phyloP scores from a whole-genome alignment of 2,888 invertebrate genomes.

The Leptinotarsa peninsularis region DNA sequence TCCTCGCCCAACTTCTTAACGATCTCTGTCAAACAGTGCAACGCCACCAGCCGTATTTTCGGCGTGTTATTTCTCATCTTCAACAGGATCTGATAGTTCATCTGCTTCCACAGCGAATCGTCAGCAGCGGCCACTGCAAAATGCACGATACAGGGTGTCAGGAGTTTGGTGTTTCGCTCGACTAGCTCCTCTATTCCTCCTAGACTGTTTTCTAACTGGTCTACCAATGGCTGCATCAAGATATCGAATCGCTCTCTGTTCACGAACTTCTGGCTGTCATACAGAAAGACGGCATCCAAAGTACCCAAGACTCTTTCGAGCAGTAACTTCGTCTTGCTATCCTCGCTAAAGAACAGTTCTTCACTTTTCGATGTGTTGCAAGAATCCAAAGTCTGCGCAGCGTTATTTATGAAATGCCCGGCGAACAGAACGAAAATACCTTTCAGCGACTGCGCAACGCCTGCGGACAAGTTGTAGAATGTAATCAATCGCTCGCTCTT shows the following conservation, averaged over 20 bases:
- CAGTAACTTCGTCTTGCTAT: conserved; percentile 72
- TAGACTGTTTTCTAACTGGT: conserved; percentile 85
- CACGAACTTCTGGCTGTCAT: conserved; percentile 86
- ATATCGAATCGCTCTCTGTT: conserved; percentile 87
- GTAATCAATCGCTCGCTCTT: conserved; percentile 79
- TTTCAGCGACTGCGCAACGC: conserved; percentile 84
- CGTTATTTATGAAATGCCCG: conserved; percentile 84
- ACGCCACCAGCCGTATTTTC: conserved; percentile 78
- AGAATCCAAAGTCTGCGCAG: conserved; percentile 77
- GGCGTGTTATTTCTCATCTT: conserved; percentile 85
- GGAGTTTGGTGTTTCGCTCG: conserved; percentile 70
- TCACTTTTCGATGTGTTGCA: conserved; percentile 75
- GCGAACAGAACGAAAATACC: conserved; percentile 92
- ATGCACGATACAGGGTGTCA: conserved; percentile 85
- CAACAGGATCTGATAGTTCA: conserved; percentile 89
- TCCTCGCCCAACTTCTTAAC: conserved; percentile 88
- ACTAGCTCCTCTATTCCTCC: conserved; percentile 74
- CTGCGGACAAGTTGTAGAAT: conserved; percentile 84
- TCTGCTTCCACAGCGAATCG: conserved; percentile 88
- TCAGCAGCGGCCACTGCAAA: conserved; percentile 86
- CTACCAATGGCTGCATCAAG: conserved; percentile 87
- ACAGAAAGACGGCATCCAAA: conserved; percentile 80
- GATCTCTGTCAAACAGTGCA: conserved; percentile 81
- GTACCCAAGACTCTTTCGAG: conserved; percentile 81
- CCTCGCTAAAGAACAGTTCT: conserved; percentile 68